Base-by-base conservation (phyloP, 2,797 vertebrate species). In the Eurystomus glaucurus region DNA sequence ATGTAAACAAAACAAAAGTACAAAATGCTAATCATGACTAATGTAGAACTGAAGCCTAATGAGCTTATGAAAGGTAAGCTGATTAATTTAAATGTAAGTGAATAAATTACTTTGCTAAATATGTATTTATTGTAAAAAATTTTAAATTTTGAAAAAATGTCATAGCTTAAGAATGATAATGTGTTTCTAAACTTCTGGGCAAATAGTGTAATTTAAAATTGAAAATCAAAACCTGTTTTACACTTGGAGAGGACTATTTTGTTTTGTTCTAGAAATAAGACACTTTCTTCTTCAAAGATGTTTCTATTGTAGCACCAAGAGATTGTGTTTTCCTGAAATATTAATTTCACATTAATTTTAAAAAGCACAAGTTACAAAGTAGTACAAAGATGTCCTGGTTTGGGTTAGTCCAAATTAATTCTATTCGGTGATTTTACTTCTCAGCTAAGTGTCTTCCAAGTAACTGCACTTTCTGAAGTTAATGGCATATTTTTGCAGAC, bases 1-100 rank as follows among this genome's bases (percentile, higher is more conserved):
- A 10, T 80, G 76, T 43, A 97, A 96, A 94, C 66, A 96, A 95
- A 97, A 97, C 61, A 95, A 85, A 95, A 95, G 92, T 74, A 61
- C 19, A 82, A 93, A 94, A 69, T 64, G n/a, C 5, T 90, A 93
- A 92, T 91, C 41, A 43, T 80, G 55, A 94, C 58, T 95, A 94
- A 91, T 75, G 31, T 77, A 77, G 58, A 90, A 85, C 81, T 80
- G 86, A 93, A 91, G 21, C 14, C 10, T 95, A 97, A 96, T 71
- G 72, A 92, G 39, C 33, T 88, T 93, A 71, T 0, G 4, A 94
- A 91, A 96, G 19, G 45, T 91, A 97, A 94, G 95, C 51, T 82
- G 68, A 85, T 96, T 95, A 57, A 95, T 81, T 95, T 88, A 88
- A 92, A 37, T 6, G 21, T 43, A 90, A 84, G 35, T 85, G 46